These are phyloP conservation scores for Hypocryptadius cinnamomeus DNA, from an alignment of 2,113 vertebrate genomes.

Conservation along the genomic window DNA sequence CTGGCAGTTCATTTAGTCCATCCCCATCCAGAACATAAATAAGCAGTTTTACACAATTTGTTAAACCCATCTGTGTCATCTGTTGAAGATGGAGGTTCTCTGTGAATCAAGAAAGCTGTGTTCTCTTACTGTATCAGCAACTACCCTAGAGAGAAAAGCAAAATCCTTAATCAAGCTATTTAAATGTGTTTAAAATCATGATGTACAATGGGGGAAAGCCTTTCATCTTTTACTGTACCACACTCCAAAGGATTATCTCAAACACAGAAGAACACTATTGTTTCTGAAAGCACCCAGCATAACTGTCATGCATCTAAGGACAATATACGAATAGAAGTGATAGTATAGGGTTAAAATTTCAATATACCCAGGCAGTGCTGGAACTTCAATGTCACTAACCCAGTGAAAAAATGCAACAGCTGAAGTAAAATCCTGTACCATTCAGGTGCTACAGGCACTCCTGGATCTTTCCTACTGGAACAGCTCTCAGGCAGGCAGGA, in stretches of 20 bases:
- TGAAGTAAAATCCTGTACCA: neutral
- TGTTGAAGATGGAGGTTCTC: neutral
- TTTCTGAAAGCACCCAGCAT: neutral
- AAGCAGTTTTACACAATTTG: neutral
- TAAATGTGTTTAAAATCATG: neutral
- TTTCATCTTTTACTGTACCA: neutral
- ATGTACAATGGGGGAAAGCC: neutral
- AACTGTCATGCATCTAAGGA: neutral
- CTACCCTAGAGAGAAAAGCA: neutral
- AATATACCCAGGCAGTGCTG: neutral
- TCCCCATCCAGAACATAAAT: neutral
- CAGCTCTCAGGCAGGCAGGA: neutral
- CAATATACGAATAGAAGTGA: accelerated
- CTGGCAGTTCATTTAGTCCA: neutral
- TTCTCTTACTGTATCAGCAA: neutral
- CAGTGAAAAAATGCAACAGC: neutral
- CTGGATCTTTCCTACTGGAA: neutral
- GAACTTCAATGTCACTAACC: neutral
- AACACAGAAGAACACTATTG: neutral
- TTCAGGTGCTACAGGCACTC: neutral
- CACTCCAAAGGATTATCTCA: neutral
- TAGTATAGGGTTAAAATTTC: neutral
- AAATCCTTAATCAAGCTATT: neutral
- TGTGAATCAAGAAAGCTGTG: neutral
- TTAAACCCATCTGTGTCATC: neutral